Conservation (phyloP, 1,140 invertebrate genomes). For the Metopolophium dirhodum region DNA sequence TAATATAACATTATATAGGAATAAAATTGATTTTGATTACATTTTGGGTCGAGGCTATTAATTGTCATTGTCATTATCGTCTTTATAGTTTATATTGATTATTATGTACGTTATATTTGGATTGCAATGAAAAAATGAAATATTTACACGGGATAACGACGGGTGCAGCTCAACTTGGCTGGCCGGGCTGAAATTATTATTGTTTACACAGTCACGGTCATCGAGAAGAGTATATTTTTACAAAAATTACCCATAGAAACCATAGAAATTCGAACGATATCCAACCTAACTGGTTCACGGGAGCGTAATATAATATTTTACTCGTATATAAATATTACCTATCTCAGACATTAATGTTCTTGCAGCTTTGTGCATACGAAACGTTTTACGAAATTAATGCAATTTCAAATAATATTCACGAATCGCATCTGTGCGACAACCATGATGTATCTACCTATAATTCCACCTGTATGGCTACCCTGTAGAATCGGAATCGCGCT, state of each 20-base stretch:
- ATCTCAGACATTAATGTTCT: too few relatives aligned
- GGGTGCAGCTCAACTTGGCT: too few relatives aligned
- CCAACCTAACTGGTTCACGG: not conserved
- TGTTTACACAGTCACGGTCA: not conserved
- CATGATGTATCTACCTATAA: not conserved
- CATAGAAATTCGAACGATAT: not conserved
- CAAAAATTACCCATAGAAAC: not conserved
- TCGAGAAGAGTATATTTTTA: not conserved
- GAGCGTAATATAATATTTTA: too few relatives aligned
- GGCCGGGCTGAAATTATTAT: not conserved
- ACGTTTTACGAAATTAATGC: too few relatives aligned
- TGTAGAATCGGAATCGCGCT: not conserved
- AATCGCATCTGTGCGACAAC: not conserved
- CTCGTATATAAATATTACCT: too few relatives aligned
- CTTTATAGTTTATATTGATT: not conserved
- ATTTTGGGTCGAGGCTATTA: not conserved
- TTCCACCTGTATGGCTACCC: not conserved
- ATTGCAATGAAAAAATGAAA: not conserved
- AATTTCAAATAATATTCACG: too few relatives aligned
- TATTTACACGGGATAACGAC: not conserved
- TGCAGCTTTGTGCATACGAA: too few relatives aligned
- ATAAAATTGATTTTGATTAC: not conserved
- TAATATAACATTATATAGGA: not conserved
- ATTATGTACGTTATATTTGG: not conserved
- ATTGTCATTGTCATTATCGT: not conserved